These are phyloP conservation scores for Ormyrus labotus DNA, from an alignment of 2,888 invertebrate species.

Conservation along the genomic window DNA sequence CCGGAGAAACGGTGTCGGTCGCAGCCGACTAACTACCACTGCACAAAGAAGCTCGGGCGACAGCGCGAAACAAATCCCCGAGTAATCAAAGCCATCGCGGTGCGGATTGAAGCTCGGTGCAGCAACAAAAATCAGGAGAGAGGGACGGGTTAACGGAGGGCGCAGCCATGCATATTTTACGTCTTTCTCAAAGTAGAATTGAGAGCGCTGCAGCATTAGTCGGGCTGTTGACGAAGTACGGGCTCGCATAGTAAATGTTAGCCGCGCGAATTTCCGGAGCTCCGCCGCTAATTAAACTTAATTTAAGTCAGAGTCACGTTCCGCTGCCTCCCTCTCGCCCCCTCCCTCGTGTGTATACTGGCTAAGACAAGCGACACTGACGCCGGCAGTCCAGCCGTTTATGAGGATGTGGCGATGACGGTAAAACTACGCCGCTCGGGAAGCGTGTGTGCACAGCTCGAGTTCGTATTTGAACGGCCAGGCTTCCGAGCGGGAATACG, in stretches of 20 bases:
- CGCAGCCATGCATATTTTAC: conserved; percentile 54
- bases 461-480: too few species aligned
- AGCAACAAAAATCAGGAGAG: not conserved
- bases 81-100: not conserved
- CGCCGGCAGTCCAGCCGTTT: too few species aligned
- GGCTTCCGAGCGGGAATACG: too few species aligned
- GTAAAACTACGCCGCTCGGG: too few species aligned
- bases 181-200: conserved; percentile 54
- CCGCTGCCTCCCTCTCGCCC: conserved; percentile 4
- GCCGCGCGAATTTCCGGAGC: conserved; percentile 32
- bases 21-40: too few species aligned
- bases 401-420: too few species aligned
- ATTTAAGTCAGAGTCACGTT: conserved; percentile 59
- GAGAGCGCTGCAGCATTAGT: conserved; percentile 42
- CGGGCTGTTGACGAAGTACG: conserved; percentile 54
- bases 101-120: not conserved
- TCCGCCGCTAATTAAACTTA: conserved; percentile 55
- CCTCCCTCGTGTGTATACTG: too few species aligned
- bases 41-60: not conserved
- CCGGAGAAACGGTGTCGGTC: too few species aligned
- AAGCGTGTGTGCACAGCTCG: too few species aligned
- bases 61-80: not conserved
- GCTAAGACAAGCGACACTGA: not conserved
- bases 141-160: conserved; percentile 16
- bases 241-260: conserved; percentile 54